Evolutionary conservation across 2,888 invertebrate species (phyloP), one percentile per base, ranked within the genome.

Genomic region (Polydrusus tereticollis): DNA sequence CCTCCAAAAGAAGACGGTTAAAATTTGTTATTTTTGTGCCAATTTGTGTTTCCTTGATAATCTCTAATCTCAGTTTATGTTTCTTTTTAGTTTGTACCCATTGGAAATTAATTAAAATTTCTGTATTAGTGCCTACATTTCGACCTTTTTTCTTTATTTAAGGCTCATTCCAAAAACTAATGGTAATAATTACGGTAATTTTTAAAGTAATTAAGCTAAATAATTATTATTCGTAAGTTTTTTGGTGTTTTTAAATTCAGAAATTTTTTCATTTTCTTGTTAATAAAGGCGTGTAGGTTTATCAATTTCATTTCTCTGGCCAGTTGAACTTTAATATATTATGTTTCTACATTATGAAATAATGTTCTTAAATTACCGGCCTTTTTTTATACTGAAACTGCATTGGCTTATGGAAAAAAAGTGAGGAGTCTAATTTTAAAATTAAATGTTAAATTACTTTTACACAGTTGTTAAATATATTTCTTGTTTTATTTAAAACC

Each of bases 1-100:
- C 95, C 95, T 66, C 95, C 95, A 29, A 95, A 95, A 86, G 95
- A 94, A 88, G 95, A 95, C 87, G 95, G 95, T 89, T 95, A 94
- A 93, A 76, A 4, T 36, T 50, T 38, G 33, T 55, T 52, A 26
- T 41, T 47, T 43, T 60, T 64, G 64, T 72, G 68, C 68, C 72
- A 68, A 36, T 38, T 60, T 38, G 59, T 38, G 59, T 47, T 50
- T 29, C 29, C 29, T 57, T 29, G 29, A 55, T 47, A 21, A 21
- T 47, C 20, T 36, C 18, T 59, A 59, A 50, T 66, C 52, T 55
- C 21, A 21, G 52, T 43, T 55, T 50, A 14, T 29, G 29, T 55
- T 43, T 47, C 14, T 67, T 57, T 73, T 78, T 75, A 76, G 29
- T 52, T 18, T 41, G 45, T 59, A 45, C 47, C 45, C 43, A 45